Percentiles rank a stretch among this genome's conserved stretches.
These are phyloP conservation scores for Ametastegia equiseti DNA, from an alignment of 2,888 invertebrate genomes.

Conservation along the genomic window DNA sequence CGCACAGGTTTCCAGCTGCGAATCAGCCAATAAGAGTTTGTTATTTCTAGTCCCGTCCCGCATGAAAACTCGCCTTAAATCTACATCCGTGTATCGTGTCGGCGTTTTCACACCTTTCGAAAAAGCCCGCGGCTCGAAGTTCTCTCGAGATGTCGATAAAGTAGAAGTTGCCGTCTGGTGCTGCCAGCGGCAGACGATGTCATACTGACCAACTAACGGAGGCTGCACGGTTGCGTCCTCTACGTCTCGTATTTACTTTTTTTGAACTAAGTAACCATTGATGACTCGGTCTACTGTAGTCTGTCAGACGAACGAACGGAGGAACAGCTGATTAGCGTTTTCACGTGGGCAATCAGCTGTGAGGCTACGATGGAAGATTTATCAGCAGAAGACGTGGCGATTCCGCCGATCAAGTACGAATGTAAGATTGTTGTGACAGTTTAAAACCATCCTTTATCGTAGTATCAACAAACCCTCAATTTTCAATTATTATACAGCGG, in stretches of 20 bases:
- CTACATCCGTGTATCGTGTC: no score
- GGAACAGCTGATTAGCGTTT: slow-evolving; percentile 71
- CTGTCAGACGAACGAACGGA: slow-evolving; percentile 45
- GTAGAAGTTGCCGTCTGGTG: slow-evolving; percentile 20
- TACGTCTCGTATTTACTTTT: background rate
- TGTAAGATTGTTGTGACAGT: slow-evolving; percentile 79
- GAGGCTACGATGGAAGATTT: slow-evolving; percentile 71
- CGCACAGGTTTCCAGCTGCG: no score
- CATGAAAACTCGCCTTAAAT: no score
- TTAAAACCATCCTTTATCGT: background rate
- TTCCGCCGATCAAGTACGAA: slow-evolving; percentile 88
- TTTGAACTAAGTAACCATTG: slow-evolving; percentile 38
- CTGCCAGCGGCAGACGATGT: background rate
- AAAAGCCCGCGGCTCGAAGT: background rate
- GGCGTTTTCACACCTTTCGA: background rate
- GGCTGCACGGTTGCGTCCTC: slow-evolving; percentile 41
- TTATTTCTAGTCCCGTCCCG: no score
- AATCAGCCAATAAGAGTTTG: no score
- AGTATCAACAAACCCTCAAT: background rate
- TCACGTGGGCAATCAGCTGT: slow-evolving; percentile 72
- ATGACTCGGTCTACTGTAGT: slow-evolving; percentile 26
- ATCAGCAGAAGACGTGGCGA: slow-evolving; percentile 80
- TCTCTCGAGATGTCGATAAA: background rate
- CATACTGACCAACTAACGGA: background rate
- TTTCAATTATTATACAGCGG: background rate